Evolutionary conservation across 2,888 invertebrate species (phyloP).

Genomic region (Polydrusus cervinus): DNA sequence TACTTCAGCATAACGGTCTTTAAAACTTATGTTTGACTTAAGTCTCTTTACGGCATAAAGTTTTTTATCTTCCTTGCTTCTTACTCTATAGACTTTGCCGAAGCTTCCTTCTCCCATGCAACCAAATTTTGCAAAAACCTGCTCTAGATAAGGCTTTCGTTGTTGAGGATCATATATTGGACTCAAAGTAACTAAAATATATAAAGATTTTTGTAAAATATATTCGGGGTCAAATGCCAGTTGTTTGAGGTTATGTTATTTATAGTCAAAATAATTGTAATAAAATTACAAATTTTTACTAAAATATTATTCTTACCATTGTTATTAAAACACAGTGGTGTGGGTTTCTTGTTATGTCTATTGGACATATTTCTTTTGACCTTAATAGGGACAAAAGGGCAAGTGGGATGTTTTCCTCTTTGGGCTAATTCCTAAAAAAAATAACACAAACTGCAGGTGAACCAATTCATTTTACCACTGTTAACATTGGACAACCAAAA

Average conservation of each 20-base stretch:
- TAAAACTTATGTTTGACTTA: slow-evolving; percentile 75
- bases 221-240: background rate
- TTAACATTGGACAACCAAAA: background rate
- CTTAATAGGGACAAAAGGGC: slow-evolving; percentile 60
- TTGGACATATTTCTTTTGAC: slow-evolving; percentile 56
- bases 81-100: slow-evolving; percentile 82
- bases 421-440: slow-evolving; percentile 58
- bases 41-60: slow-evolving; percentile 83
- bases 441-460: slow-evolving; percentile 3
- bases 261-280: background rate
- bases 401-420: slow-evolving; percentile 55
- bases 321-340: slow-evolving; percentile 57
- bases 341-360: slow-evolving; percentile 55
- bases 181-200: slow-evolving; percentile 62
- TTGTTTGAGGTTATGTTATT: slow-evolving; percentile 34
- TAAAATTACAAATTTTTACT: background rate
- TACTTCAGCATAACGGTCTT: slow-evolving; percentile 78
- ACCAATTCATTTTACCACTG: background rate
- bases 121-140: slow-evolving; percentile 77
- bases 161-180: slow-evolving; percentile 68
- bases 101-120: slow-evolving; percentile 84
- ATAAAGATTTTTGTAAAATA: no score
- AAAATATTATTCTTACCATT: slow-evolving; percentile 53
- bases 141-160: slow-evolving; percentile 76
- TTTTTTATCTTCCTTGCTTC: slow-evolving; percentile 77